Evolutionary conservation across 2,797 vertebrate genomes (phyloP).

Genomic region (Ara ararauna): DNA sequence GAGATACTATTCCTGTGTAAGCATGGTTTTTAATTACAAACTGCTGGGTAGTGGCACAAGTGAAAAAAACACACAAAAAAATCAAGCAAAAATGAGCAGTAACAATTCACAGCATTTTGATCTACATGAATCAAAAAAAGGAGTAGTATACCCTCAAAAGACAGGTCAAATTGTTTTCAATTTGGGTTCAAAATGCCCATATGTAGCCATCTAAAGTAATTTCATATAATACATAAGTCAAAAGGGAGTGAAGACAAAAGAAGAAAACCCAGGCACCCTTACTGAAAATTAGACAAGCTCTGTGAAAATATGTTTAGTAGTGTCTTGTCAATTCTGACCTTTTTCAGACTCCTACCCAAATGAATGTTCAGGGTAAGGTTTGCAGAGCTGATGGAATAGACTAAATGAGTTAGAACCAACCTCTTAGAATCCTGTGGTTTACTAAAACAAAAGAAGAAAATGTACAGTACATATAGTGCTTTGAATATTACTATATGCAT

Average conservation of each 20-base stretch:
- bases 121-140: background rate
- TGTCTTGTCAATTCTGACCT: background rate
- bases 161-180: background rate
- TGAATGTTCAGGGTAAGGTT: background rate
- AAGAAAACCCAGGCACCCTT: background rate
- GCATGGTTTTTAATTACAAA: background rate
- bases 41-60: background rate
- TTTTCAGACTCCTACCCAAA: background rate
- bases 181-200: background rate
- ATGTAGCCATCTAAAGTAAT: background rate
- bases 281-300: background rate
- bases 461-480: rapidly evolving
- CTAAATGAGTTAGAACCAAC: rapidly evolving
- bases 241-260: background rate
- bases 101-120: background rate
- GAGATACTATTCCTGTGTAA: background rate
- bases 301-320: background rate
- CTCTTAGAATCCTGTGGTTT: background rate
- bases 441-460: background rate
- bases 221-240: background rate
- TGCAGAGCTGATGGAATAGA: background rate
- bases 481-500: background rate
- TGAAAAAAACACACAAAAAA: background rate
- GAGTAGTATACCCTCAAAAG: background rate
- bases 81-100: background rate